Conservation (phyloP, 1,140 invertebrate genomes). For the Cardiocondyla obscurior region DNA sequence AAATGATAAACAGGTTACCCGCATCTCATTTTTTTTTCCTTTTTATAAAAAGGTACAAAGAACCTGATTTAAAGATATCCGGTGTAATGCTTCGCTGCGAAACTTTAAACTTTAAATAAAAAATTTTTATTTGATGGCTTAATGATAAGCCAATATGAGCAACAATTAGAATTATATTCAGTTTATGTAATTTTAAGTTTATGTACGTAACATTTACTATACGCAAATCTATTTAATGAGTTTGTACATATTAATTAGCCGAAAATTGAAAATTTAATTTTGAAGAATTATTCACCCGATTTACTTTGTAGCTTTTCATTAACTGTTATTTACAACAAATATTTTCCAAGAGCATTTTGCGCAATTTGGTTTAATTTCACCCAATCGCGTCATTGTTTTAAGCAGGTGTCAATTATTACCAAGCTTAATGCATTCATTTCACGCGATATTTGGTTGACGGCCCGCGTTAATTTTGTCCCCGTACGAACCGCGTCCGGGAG, state of each 20-base stretch:
- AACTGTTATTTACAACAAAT: neutral
- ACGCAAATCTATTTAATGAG: neutral
- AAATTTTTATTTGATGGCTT: neutral
- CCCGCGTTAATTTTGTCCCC: constrained; percentile 68
- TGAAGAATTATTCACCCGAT: neutral
- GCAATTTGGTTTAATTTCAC: constrained; percentile 19
- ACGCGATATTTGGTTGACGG: constrained; percentile 50
- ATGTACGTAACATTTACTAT: neutral
- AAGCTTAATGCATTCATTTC: constrained; percentile 68
- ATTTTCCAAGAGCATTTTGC: neutral
- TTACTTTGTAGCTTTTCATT: neutral
- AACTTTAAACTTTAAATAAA: constrained; percentile 23
- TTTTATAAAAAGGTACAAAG: constrained; percentile 15
- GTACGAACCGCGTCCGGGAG: too few species aligned
- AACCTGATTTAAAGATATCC: constrained; percentile 12
- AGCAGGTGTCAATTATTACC: constrained; percentile 75
- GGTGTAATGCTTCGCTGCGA: constrained; percentile 6
- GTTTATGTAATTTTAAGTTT: neutral
- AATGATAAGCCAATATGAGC: too few species aligned
- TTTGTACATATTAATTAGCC: neutral
- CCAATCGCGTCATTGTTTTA: constrained; percentile 34
- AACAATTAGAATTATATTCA: neutral
- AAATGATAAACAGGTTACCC: constrained; percentile 57
- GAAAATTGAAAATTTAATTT: neutral
- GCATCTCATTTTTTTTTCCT: constrained; percentile 51